Percentiles rank a stretch among this genome's conserved stretches.
phyloP scores from a whole-genome alignment of 2,113 vertebrate species.

The Aleadryas rufinucha region DNA sequence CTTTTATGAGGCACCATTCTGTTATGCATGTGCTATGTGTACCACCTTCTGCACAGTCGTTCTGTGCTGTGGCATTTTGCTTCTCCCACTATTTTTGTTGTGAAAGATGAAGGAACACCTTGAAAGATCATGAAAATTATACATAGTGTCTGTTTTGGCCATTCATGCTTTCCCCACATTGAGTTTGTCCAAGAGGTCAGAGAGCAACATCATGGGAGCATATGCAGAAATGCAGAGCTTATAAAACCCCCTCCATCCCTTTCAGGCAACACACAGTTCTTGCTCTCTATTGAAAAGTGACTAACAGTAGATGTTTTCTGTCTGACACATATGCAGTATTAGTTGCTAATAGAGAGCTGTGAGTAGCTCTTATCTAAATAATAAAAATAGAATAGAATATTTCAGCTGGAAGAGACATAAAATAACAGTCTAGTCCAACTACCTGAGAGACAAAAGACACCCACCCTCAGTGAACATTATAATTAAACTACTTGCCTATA shows the following conservation, averaged over 20 bases:
- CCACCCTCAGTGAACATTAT: neutral
- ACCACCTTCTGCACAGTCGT: neutral
- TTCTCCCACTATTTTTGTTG: neutral
- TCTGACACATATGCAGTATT: rapidly evolving
- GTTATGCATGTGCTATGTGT: rapidly evolving
- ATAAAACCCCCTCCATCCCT: neutral
- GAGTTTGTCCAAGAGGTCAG: neutral
- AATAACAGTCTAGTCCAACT: neutral
- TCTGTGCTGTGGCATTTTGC: neutral
- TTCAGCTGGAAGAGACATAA: neutral
- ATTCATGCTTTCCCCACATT: neutral
- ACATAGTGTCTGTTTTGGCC: neutral
- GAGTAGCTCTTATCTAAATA: neutral
- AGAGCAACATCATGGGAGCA: neutral
- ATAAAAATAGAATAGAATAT: neutral
- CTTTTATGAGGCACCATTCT: neutral
- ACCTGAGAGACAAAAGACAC: neutral
- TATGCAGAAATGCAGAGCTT: neutral
- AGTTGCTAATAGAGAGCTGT: neutral
- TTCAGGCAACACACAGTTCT: neutral
- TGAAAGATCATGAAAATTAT: neutral
- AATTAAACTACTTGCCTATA: neutral
- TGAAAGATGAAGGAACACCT: neutral
- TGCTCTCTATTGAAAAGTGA: neutral
- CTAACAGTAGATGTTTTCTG: neutral